Conservation (phyloP, 2,113 vertebrate species). For the Bubo blakistoni region DNA sequence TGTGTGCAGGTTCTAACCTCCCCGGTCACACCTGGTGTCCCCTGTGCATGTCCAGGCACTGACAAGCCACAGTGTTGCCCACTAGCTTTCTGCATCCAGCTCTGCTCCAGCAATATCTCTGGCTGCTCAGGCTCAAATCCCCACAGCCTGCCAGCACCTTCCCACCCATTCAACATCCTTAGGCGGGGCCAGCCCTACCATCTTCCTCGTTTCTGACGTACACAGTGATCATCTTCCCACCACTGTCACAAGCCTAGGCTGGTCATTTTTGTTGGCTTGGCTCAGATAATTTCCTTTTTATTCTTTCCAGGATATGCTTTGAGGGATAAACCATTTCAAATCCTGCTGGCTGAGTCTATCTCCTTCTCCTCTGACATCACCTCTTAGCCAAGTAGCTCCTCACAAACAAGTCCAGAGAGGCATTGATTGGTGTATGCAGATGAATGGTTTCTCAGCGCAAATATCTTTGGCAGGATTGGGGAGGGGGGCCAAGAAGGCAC, state of each 20-base stretch:
- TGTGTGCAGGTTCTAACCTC: not conserved
- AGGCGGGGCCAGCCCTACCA: not conserved
- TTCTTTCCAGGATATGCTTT: not conserved
- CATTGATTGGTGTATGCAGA: not conserved
- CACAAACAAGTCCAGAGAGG: not conserved
- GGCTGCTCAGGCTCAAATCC: not conserved
- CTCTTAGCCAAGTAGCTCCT: not conserved
- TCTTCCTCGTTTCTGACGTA: not conserved
- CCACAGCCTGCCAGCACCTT: not conserved
- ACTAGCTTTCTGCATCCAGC: not conserved
- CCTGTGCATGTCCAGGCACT: not conserved
- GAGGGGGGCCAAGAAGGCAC: not conserved
- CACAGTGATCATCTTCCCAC: not conserved
- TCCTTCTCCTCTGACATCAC: not conserved
- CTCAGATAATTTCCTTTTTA: not conserved
- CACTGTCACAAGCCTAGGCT: not conserved
- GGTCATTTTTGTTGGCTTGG: not conserved
- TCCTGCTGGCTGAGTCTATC: not conserved
- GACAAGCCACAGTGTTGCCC: not conserved
- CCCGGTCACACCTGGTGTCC: rapidly evolving
- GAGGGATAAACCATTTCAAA: not conserved
- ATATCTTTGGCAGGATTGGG: not conserved
- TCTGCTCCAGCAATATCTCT: not conserved
- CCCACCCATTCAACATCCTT: not conserved
- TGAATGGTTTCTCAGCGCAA: not conserved